A percentile compares a stretch with the other conserved stretches of the same genome.
phyloP scores from a whole-genome alignment of 1,140 invertebrate genomes.

The Nomia melanderi region DNA sequence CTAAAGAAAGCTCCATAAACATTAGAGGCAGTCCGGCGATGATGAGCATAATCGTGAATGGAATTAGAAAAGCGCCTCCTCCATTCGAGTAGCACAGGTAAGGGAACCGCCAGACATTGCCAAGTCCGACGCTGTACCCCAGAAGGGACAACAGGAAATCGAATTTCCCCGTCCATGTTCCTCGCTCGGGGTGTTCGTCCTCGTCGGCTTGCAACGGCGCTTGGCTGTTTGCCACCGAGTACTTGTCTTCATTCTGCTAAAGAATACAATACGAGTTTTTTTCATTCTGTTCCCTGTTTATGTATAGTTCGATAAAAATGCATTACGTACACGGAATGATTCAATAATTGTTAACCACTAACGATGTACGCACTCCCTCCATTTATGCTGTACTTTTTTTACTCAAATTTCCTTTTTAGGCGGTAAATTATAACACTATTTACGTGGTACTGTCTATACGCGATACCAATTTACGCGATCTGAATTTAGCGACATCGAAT shows the following conservation, averaged over 20 bases:
- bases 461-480: no score
- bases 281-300: neutral
- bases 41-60: conserved; percentile 92
- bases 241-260: conserved; percentile 79
- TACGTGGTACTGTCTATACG: no score
- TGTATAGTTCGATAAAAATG: no score
- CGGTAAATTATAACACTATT: no score
- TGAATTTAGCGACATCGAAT: no score
- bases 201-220: conserved; percentile 76
- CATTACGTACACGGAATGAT: neutral
- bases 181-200: conserved; percentile 84
- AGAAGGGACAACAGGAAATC: conserved; percentile 91
- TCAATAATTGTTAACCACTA: neutral
- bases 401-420: no score
- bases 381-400: no score
- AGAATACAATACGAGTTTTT: neutral
- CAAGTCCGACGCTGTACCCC: conserved; percentile 92
- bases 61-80: conserved; percentile 91
- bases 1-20: conserved; percentile 92
- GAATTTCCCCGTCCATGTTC: conserved; percentile 90
- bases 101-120: conserved; percentile 93
- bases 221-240: conserved; percentile 81
- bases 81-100: conserved; percentile 91
- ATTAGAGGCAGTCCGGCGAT: conserved; percentile 92
- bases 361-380: no score